Base-by-base conservation (phyloP, 1,140 invertebrate species). In the Spodoptera litura region DNA sequence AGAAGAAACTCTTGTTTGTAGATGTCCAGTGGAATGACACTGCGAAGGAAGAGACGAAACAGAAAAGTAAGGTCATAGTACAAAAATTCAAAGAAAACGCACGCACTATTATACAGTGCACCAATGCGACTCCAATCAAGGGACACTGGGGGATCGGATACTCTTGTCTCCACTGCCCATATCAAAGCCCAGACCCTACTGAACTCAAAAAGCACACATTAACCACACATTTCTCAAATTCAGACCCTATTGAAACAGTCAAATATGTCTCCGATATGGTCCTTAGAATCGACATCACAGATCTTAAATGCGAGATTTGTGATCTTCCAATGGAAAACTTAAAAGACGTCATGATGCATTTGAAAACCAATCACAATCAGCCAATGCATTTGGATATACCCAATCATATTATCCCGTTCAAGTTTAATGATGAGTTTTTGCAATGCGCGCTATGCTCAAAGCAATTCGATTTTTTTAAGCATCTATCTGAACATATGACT, bases 401-500 rank as follows among this genome's bases (percentile, higher is more conserved):
- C 13, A 64, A 64, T 55, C 56, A 78, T 38, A 61, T 78, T 5
- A 35, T 78, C 10, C 77, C 77, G 3, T 78, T 78, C 2, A 83
- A 76, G 27, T 82, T 85, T 20, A 49, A 38, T 5, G 70, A 55
- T 0, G 61, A 83, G 4, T n/a, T 70, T 2, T 56, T 79, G 4
- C 15, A 25, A 8, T 84, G 82, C n/a, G 61, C 53, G 4, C 8
- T 75, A 8, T 84, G 83, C 25, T 12, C 27, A 0, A 44, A 76
- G 35, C 25, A 49, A 35, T 82, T 82, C 12, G 11, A 62, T 9
- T n/a, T 38, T 59, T 82, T 84, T 35, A 80, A 80, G 44, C 31
- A 55, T 20, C 49, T 82, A 27, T 31, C 20, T 8, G 62, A 72
- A 9, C 86, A 88, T 53, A 88, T 84, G 83, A 81, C 52, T 4